These are phyloP conservation scores for Lytechinus pictus DNA, from an alignment of 35 echinoderm and acorn worm genomes.

Conservation along the genomic window DNA sequence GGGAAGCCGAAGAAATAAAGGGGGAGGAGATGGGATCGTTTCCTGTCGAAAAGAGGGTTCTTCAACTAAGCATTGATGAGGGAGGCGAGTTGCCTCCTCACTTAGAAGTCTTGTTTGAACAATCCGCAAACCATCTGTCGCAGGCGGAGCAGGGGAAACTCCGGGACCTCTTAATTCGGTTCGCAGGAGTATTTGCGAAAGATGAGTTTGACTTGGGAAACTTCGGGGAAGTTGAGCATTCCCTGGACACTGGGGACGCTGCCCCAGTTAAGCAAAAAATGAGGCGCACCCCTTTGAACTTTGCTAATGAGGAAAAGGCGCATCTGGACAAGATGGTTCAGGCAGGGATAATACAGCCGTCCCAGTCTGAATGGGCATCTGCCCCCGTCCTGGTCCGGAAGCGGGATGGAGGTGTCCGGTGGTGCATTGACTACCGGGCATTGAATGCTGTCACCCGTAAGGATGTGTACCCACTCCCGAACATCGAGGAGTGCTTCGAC, in stretches of 20 bases:
- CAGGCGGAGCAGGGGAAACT: not conserved
- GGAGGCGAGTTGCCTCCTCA: not conserved
- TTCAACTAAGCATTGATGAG: not conserved
- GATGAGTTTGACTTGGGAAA: constrained; percentile 61
- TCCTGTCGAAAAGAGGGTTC: not conserved
- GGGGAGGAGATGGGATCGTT: not conserved
- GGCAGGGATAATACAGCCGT: constrained; percentile 66
- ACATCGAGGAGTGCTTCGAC: constrained; percentile 64
- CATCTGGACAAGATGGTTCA: constrained; percentile 57
- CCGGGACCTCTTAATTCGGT: not conserved
- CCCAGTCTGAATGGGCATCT: constrained; percentile 64
- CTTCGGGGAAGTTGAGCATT: constrained; percentile 49
- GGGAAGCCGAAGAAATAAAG: not conserved
- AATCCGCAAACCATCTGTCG: not conserved
- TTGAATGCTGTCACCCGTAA: constrained; percentile 51
- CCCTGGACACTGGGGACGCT: constrained; percentile 44
- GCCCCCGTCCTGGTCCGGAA: constrained; percentile 52
- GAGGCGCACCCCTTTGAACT: constrained; percentile 58
- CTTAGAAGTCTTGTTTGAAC: constrained; percentile 45
- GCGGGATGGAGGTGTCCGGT: constrained; percentile 39
- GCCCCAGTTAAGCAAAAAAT: constrained; percentile 59
- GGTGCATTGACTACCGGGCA: no score
- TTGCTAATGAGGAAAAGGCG: constrained; percentile 57
- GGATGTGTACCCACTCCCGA: constrained; percentile 53
- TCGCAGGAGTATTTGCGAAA: constrained; percentile 61